phyloP scores from a whole-genome alignment of 2,888 invertebrate genomes.

The Erebia ligea region DNA sequence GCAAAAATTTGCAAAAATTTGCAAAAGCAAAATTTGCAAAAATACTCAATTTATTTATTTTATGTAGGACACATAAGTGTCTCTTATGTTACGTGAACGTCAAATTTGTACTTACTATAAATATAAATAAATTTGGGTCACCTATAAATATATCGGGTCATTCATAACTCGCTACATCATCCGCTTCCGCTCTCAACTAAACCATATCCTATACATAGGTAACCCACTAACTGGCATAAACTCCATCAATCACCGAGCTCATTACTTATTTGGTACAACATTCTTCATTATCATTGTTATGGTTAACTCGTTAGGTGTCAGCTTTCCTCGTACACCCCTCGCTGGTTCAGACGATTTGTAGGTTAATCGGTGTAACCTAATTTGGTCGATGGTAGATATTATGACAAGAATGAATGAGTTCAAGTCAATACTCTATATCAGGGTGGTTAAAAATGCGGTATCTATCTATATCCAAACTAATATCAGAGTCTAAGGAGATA shows the following conservation, averaged over 20 bases:
- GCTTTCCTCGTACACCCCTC: conserved; percentile 3
- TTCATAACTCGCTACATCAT: neutral
- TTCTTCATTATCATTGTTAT: conserved; percentile 30
- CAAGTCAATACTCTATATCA: neutral
- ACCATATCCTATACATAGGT: conserved; percentile 18
- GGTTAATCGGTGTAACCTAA: conserved; percentile 10
- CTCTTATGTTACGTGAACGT: too few species aligned
- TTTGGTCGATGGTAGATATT: neutral
- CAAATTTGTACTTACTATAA: too few species aligned
- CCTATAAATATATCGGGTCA: too few species aligned
- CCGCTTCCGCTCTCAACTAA: conserved; percentile 17
- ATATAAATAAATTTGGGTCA: too few species aligned
- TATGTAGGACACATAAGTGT: too few species aligned
- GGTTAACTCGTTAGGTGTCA: conserved; percentile 19
- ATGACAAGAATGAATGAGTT: neutral
- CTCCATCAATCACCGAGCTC: conserved; percentile 39
- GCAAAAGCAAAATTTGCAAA: too few species aligned
- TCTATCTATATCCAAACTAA: too few species aligned
- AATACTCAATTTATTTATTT: too few species aligned
- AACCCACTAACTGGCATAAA: conserved; percentile 31
- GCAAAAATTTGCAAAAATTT: too few species aligned
- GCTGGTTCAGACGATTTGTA: neutral
- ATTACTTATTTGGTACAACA: conserved; percentile 35
- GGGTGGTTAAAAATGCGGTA: too few species aligned
- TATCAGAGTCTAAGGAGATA: too few species aligned